Evolutionary conservation across 2,113 vertebrate genomes (phyloP), one percentile per base, ranked within the genome.

Genomic region (Mesoclemmys tuberculata): DNA sequence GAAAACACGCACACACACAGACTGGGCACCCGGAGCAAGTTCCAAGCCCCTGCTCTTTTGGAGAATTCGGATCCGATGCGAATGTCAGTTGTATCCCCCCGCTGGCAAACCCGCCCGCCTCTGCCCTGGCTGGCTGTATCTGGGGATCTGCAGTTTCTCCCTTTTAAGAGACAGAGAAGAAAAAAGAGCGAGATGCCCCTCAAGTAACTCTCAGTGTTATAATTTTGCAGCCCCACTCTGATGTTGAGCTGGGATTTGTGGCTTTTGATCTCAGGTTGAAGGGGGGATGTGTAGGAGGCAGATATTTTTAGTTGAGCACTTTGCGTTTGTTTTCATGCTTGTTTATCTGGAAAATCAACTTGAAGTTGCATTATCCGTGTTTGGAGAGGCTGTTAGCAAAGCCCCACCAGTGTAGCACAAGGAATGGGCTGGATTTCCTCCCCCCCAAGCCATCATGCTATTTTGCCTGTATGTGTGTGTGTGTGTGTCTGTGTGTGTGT

Each of bases 321-420:
- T 94, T 87, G 92, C 92, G 88, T 97, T 96, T 96, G 96, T 88
- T 96, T 96, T 94, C 92, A 64, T 96, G 97, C 94, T 96, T 96
- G 94, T 97, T 97, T 97, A 96, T 98, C 96, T 97, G 95, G 90
- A 97, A 97, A 97, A 97, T 94, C 97, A 96, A 94, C 96, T 97
- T 83, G 82, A 94, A 96, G 95, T 97, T 96, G 93, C 95, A 87
- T 95, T 97, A 95, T 94, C 93, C 96, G 96, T 95, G 95, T 96
- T 97, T 95, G 95, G 95, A 96, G 94, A 94, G 86, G 78, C 96
- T 84, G 92, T 80, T 92, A 96, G 92, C 74, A 92, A 95, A 96
- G 84, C 89, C 90, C 90, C 94, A 95, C 96, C 93, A 92, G 81
- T 8, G 75, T 74, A 80, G 93, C 94, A 90, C 89, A 6, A 26